Conservation (phyloP, 1,140 invertebrate species). For the Aphis craccivora region DNA sequence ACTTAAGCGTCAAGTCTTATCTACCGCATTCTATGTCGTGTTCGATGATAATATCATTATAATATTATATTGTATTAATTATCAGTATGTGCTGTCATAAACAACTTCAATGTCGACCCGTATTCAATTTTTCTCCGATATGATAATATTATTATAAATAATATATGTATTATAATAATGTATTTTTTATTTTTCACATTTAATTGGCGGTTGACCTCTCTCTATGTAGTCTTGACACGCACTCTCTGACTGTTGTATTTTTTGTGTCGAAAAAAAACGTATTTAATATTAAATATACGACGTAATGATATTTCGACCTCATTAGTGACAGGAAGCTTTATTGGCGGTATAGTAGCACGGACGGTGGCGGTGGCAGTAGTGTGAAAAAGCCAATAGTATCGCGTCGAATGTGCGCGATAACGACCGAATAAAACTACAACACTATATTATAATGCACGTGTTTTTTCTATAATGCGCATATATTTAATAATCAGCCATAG, state of each 20-base stretch:
- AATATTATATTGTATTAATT: background rate
- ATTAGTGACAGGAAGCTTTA: conserved; percentile 53
- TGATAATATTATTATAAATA: background rate
- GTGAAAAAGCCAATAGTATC: conserved; percentile 23
- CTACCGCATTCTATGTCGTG: conserved; percentile 23
- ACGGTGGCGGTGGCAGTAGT: background rate
- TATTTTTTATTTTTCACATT: background rate
- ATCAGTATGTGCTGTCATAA: conserved; percentile 7
- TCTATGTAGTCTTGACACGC: conserved; percentile 15
- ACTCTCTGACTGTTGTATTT: conserved; percentile 4
- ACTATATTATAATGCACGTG: background rate
- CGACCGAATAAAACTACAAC: background rate
- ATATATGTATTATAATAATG: background rate
- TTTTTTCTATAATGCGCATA: background rate
- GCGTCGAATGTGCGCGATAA: background rate
- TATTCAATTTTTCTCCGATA: conserved; percentile 34
- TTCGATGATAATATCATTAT: background rate
- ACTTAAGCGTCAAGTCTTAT: background rate
- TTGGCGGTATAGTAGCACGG: background rate
- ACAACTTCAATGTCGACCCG: conserved; percentile 37
- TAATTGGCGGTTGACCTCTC: conserved; percentile 35
- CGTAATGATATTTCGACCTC: conserved; percentile 51
- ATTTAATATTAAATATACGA: background rate
- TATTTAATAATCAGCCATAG: background rate
- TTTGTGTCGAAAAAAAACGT: background rate